These are phyloP conservation scores for Hepsetus odoe DNA, from an alignment of 2,113 vertebrate species.

Conservation along the genomic window DNA sequence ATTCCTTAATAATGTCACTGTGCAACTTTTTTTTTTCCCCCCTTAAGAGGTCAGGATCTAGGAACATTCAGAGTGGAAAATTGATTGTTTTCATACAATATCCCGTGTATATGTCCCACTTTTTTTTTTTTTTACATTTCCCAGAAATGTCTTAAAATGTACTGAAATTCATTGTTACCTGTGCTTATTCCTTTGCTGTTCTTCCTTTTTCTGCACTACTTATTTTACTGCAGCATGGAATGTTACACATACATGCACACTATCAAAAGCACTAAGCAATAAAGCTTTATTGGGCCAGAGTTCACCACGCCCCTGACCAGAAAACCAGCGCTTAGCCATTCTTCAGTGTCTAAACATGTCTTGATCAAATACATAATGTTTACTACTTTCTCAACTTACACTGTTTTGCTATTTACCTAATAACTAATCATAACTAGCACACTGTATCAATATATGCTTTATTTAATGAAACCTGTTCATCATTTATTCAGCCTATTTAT, in stretches of 20 bases:
- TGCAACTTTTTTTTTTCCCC: too few species aligned
- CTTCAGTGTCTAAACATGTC: not conserved
- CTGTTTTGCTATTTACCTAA: too few species aligned
- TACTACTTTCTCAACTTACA: not conserved
- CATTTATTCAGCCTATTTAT: not conserved
- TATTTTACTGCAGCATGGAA: not conserved
- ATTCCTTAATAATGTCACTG: too few species aligned
- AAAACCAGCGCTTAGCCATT: not conserved
- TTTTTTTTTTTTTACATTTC: too few species aligned
- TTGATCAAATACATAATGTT: not conserved
- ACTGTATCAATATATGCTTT: not conserved
- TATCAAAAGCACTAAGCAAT: not conserved
- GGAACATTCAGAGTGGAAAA: too few species aligned
- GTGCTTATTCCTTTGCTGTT: not conserved
- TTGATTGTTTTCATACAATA: too few species aligned
- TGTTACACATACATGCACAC: not conserved
- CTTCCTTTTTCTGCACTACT: not conserved
- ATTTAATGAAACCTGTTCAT: not conserved
- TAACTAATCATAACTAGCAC: not conserved
- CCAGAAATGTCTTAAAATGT: too few species aligned
- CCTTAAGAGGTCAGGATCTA: too few species aligned
- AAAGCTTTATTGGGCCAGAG: not conserved
- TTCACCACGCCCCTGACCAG: not conserved
- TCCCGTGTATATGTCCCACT: too few species aligned
- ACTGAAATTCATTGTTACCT: too few species aligned